These are phyloP conservation scores for Chymomyza caudatula DNA, from an alignment of 2,888 invertebrate species.

Conservation along the genomic window DNA sequence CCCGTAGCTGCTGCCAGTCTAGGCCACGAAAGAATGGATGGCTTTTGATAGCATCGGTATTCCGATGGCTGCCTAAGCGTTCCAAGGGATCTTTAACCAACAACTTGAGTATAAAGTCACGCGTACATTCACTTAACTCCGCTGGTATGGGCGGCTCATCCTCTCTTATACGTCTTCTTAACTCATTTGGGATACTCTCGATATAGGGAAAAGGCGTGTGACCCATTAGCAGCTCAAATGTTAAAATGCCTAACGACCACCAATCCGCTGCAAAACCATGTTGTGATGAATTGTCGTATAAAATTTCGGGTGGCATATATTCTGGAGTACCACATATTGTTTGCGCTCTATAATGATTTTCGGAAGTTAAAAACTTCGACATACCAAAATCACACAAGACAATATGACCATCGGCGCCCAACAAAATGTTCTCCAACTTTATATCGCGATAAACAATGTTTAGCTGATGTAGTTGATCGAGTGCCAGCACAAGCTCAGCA, in stretches of 20 bases:
- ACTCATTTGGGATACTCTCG: constrained; percentile 95
- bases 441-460: constrained; percentile 99
- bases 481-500: constrained; percentile 95
- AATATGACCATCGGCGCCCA: constrained; percentile 96
- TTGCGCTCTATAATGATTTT: constrained; percentile 89
- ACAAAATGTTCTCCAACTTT: constrained; percentile 96
- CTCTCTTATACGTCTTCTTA: constrained; percentile 92
- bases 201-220: constrained; percentile 98
- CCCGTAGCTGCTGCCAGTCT: constrained; percentile 90
- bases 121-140: constrained; percentile 83
- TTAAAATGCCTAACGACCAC: constrained; percentile 98
- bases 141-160: constrained; percentile 94
- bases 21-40: constrained; percentile 91
- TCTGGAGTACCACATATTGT: constrained; percentile 99
- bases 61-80: constrained; percentile 90
- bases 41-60: constrained; percentile 92
- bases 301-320: constrained; percentile 97
- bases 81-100: constrained; percentile 93
- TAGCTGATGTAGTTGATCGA: constrained; percentile 96
- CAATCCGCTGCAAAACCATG: constrained; percentile 99
- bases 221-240: constrained; percentile 97
- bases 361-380: constrained; percentile 89
- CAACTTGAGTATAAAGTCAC: constrained; percentile 88
- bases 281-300: constrained; percentile 90
- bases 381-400: constrained; percentile 98